Evolutionary conservation across 1,140 invertebrate genomes (phyloP), one percentile per base, ranked within the genome.

Genomic region (Papilio polyxenes): DNA sequence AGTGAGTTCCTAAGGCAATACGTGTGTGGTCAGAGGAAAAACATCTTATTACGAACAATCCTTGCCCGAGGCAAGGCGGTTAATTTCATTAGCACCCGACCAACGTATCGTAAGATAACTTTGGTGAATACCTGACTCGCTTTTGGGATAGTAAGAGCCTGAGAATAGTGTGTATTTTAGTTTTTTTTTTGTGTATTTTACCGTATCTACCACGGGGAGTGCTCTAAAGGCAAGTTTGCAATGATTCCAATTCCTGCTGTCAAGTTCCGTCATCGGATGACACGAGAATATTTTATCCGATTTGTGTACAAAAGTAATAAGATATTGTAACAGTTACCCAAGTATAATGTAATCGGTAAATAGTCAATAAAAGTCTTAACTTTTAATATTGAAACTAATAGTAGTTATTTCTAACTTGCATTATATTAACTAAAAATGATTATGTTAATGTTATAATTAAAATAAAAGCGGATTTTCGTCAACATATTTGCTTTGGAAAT

Each of bases 51-150:
- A 94, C 91, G 83, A 87, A 83, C 87, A 82, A 88, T 87, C 86
- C 87, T 85, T 89, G 89, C 88, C 86, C 88, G 85, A 87, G 85
- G 89, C 88, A 91, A 91, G 88, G 89, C 89, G 89, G 91, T 92
- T 94, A 94, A 94, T 94, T 94, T 94, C 92, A 94, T 94, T 94
- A 94, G 90, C 86, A 86, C 85, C 90, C 84, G 86, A 89, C 89
- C 93, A 93, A 92, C 93, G 92, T 93, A 93, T 92, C 93, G 93
- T 93, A 91, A 93, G 92, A 94, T 93, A 94, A 93, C 89, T 93
- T 94, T 93, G 93, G 89, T 89, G 87, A 89, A 69, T 69, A 69
- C 65, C 65, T 69, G 23, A 13, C 23, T 37, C 65, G 65, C 65
- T 37, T 69, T 37, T 31, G 13, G 65, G 23, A 37, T 69, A 69